Evolutionary conservation across 2,113 vertebrate species (phyloP), one percentile per base, ranked within the genome.

Genomic region (Cairina moschata): DNA sequence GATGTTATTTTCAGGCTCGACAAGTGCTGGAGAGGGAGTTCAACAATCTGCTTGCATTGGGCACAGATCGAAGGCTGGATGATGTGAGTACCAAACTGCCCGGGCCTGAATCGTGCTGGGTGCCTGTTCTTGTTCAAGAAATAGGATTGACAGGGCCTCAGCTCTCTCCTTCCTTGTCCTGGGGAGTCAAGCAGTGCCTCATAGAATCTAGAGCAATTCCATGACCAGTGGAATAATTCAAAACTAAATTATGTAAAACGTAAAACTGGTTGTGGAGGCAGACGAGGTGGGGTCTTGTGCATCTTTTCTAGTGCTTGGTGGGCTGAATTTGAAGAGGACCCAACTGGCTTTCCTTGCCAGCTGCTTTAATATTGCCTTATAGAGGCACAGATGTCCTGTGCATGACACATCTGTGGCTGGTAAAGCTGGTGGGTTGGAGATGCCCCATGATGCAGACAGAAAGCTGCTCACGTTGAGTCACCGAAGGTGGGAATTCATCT

Each of bases 11-110:
- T 52, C 83, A 99, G 99, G 99, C 99, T 72, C 98, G 99, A n/a
- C 99, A 99, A 92, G 99, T 99, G 91, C 97, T 99, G 97, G 99
- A 99, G 94, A 98, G 99, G 96, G 99, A 99, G 90, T 99, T 99
- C 97, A 99, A 99, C 98, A 99, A 99, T 94, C 92, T 99, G 75
- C 97, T 99, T 40, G 99, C 99, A 48, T 95, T 99, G 97, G 99
- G 99, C 82, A 99, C 99, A 0, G 99, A 99, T 96, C 98, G 99
- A 38, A 98, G 98, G 83, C 97, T 99, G 91, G 99, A 99, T n/a
- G 99, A 99, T 86, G 99, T 99, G 97, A 98, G 98, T 98, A 86
- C 34, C 38, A 75, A 59, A 65, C 44, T 73, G 52, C 28, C 34
- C 6, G 6, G 55, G 54, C n/a, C 42, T 66, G 11, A 21, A 25